Base-by-base conservation (phyloP, 2,113 vertebrate genomes). In the Phalacrocorax pelagicus region DNA sequence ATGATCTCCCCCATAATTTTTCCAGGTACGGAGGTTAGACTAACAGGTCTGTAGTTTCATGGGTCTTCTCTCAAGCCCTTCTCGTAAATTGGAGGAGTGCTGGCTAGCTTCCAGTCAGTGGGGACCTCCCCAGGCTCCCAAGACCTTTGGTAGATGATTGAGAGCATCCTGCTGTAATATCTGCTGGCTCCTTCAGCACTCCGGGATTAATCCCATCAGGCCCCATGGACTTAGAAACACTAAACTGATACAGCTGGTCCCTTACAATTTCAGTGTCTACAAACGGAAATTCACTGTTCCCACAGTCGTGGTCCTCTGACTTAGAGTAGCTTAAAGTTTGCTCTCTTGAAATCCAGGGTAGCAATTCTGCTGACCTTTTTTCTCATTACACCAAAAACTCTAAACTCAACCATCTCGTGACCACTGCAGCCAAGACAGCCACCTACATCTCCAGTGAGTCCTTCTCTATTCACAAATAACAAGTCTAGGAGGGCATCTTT, bases 61-160 rank as follows among this genome's bases (percentile, higher is more conserved):
- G 54, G 54, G 29, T 6, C 16, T 55, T 55, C 54, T 16, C 29
- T 74, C 12, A 57, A 26, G 23, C 17, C 23, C 11, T 61, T 77
- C 34, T n/a, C 22, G 8, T 38, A 49, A 17, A 49, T 1, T 38
- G 44, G 57, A 49, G 6, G 38, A 38, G 3, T 1, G 0, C 2
- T 78, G 74, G 11, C 74, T 18, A 23, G 57, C 27, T 47, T 36
- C 13, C 34, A 36, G 34, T 23, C 42, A 59, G 34, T 3, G 2
- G 26, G 55, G 10, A 36, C 14, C 34, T 47, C 44, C 24, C n/a
- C 34, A 29, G 42, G 5, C 10, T 59, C 42, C 6, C 19, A 47
- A 16, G 42, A 22, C 13, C 19, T 59, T 36, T 22, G 11, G 38
- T 12, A 55, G 49, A 36, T 44, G 49, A 46, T 6, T 44, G 49